Base-by-base conservation (phyloP, 37 sponge, comb jelly and placozoan genomes). In the Bolinopsis microptera region DNA sequence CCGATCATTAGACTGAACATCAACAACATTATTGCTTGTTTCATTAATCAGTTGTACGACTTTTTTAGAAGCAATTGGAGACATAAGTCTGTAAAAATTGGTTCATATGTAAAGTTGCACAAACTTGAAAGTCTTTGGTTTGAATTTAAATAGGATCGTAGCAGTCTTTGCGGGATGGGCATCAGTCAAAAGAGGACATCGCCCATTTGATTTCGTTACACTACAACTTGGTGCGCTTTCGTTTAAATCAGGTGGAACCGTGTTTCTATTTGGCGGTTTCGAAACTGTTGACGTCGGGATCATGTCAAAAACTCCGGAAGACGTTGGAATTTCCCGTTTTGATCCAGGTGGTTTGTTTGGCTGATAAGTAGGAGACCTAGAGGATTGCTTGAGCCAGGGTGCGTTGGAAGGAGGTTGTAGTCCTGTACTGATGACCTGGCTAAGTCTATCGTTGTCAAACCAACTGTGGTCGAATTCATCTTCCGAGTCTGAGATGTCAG, bases 401-500 rank as follows among this genome's bases (percentile, higher is more conserved):
- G 61, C 61, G 61, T 48, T 13, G 13, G 61, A 48, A 48, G 61
- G 61, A 18, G 61, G 61, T 13, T 48, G 5, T 13, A 48, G 61
- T 48, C 5, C 61, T 48, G 9, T 13, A 48, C 61, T 48, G 61
- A 48, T 48, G 13, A 13, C 61, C 13, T 48, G 61, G 61, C 61
- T 48, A 13, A 48, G 61, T 48, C 13, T 48, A 13, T 48, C 61
- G 13, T 48, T 13, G 13, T 48, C 61, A 48, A 48, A 48, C 61
- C 61, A 48, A 48, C 61, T 48, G 61, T 48, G 61, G 5, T 48
- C 61, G 9, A 48, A 18, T 5, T 70, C 74, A 26, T 70, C 74
- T 70, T 70, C 74, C 24, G 74, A 70, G 74, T 70, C 74, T 2
- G 74, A 70, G 3, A 70, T 70, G 74, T 70, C 74, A 1, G 74